A percentile compares a stretch with the other conserved stretches of the same genome.
phyloP scores from a whole-genome alignment of 2,888 invertebrate genomes.

The Xestia c-nigrum region DNA sequence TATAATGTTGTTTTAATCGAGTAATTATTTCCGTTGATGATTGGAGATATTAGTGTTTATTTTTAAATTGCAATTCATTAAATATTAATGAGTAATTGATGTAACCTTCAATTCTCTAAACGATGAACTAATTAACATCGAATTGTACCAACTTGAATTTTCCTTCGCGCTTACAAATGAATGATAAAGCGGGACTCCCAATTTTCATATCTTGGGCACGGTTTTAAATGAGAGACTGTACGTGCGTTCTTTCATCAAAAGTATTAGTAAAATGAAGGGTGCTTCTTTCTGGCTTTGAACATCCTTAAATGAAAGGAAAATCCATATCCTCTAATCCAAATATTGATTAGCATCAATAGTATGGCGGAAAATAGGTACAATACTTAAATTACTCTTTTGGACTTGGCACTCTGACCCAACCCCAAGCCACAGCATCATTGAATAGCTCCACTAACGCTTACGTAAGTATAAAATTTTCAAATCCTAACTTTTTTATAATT shows the following conservation, averaged over 20 bases:
- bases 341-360: background rate
- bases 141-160: constrained; percentile 15
- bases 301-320: background rate
- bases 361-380: background rate
- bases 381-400: background rate
- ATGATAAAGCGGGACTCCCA: background rate
- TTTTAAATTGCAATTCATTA: constrained; percentile 24
- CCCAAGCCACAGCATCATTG: no score
- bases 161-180: background rate
- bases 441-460: background rate
- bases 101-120: constrained; percentile 16
- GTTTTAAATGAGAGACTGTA: background rate
- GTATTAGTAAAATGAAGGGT: background rate
- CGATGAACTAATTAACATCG: constrained; percentile 23
- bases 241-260: background rate
- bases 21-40: background rate
- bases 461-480: background rate
- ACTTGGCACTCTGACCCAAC: background rate
- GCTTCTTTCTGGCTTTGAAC: background rate
- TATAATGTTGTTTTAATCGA: background rate
- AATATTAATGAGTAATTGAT: constrained; percentile 28
- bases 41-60: background rate
- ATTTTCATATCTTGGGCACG: background rate
- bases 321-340: background rate
- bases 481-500: background rate